These are phyloP conservation scores for Ophonus ardosiacus DNA, from an alignment of 2,888 invertebrate genomes.

Conservation along the genomic window DNA sequence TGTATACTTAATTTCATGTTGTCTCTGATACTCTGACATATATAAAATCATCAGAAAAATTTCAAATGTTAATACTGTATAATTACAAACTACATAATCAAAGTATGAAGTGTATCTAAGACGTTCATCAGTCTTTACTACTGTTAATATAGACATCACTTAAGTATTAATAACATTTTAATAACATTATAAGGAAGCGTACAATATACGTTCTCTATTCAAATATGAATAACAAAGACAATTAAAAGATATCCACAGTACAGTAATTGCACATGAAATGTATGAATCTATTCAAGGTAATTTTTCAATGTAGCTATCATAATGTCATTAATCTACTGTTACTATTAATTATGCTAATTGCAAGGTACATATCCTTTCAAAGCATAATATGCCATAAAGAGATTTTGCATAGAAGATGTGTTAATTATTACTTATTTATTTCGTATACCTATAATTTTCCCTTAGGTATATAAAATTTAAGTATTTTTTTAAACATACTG, in stretches of 20 bases:
- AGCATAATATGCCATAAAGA: neutral
- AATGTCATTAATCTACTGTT: neutral
- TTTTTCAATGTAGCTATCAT: neutral
- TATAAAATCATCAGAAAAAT: no score
- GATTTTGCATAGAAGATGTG: neutral
- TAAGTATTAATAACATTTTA: neutral
- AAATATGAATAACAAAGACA: neutral
- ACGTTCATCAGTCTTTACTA: neutral
- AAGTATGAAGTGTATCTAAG: neutral
- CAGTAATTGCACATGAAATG: neutral
- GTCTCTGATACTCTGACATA: no score
- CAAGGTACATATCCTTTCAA: neutral
- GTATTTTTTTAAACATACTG: neutral
- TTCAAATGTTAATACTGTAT: neutral
- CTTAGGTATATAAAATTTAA: neutral
- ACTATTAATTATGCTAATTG: neutral
- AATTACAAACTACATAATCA: neutral
- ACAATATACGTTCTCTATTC: neutral
- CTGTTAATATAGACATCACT: neutral
- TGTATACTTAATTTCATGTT: no score
- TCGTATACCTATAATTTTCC: neutral
- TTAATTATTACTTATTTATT: neutral
- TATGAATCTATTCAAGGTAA: neutral
- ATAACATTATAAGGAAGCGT: neutral
- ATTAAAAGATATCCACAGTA: neutral